Base-by-base conservation (phyloP, 2,888 invertebrate genomes). In the Adelphocoris suturalis region DNA sequence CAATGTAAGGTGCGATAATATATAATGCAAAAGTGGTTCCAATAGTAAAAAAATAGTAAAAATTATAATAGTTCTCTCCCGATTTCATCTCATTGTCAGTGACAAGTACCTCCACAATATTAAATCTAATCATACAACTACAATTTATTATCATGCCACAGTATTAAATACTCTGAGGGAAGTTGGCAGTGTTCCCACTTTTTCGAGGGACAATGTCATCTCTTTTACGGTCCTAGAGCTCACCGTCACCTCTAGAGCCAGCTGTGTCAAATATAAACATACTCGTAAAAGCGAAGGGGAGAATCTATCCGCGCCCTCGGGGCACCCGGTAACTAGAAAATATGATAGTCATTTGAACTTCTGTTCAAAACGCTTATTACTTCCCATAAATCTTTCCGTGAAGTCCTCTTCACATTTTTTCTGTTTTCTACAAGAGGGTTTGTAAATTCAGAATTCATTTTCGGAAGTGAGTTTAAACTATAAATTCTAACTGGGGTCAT, bases 211-310 rank as follows among this genome's bases (percentile, higher is more conserved):
- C 68, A 23, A 68, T 27, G 68, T 68, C 13, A 19, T 19, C 11
- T 14, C 68, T 12, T 23, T 16, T 52, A 14, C 52, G 52, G 23
- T 68, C 68, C 23, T 68, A 23, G 23, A 68, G 68, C 68, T n/a
- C 61, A 61, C 61, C 61, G 12, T 0, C 68, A 19, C 27, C 12
- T 23, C 11, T 23, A 23, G 7, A 52, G 27, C 82, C 86, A 86
- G 86, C 86, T 86, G 86, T 86, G 86, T 86, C 86, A 86, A 86
- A 86, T 86, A 86, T 86, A 86, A 86, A 86, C 86, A 86, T 75
- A 86, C 86, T 86, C 86, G 86, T 86, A 86, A 86, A 68, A 46
- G 37, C 75, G 46, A 28, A 85, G 61, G 85, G 86, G 86, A 46
- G 57, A 55, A 75, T 37, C 75, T 28, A 75, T 48, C 48, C 75